These are phyloP conservation scores for Danio jaintianensis DNA, from an alignment of 2,797 vertebrate species.

Conservation along the genomic window DNA sequence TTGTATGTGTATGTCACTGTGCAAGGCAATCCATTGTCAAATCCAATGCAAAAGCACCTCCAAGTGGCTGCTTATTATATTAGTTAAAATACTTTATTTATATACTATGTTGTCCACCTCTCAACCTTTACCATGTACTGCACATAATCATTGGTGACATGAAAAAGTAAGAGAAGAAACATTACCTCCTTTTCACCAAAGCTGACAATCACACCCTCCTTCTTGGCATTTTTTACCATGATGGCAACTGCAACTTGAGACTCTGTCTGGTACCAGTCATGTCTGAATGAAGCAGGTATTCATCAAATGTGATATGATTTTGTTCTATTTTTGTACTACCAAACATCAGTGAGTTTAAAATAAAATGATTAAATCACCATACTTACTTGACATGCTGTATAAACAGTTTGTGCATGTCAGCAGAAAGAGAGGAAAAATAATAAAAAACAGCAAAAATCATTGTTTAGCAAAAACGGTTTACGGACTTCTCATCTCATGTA, in stretches of 20 bases:
- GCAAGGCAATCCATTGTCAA: slow-evolving; percentile 11
- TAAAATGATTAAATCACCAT: not conserved
- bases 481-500: slow-evolving; percentile 3
- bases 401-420: slow-evolving; percentile 12
- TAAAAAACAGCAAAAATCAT: slow-evolving; percentile 52
- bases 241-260: slow-evolving; percentile 92
- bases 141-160: not conserved
- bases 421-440: slow-evolving; percentile 1
- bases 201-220: slow-evolving; percentile 83
- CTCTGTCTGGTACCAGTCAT: slow-evolving; percentile 99
- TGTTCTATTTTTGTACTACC: not conserved
- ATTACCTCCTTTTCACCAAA: slow-evolving; percentile 90
- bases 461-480: slow-evolving; percentile 27
- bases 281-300: slow-evolving; percentile 68
- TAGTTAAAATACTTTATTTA: not conserved
- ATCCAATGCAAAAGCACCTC: slow-evolving; percentile 28
- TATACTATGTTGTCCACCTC: not conserved
- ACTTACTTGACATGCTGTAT: slow-evolving; percentile 59
- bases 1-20: slow-evolving; percentile 22
- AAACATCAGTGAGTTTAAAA: not conserved
- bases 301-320: not conserved
- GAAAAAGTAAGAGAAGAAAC: slow-evolving; percentile 5
- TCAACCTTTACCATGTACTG: not conserved
- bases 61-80: slow-evolving; percentile 22
- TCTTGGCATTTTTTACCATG: slow-evolving; percentile 91